Conservation (phyloP, 2,113 vertebrate genomes). For the Dicaeum eximium region DNA sequence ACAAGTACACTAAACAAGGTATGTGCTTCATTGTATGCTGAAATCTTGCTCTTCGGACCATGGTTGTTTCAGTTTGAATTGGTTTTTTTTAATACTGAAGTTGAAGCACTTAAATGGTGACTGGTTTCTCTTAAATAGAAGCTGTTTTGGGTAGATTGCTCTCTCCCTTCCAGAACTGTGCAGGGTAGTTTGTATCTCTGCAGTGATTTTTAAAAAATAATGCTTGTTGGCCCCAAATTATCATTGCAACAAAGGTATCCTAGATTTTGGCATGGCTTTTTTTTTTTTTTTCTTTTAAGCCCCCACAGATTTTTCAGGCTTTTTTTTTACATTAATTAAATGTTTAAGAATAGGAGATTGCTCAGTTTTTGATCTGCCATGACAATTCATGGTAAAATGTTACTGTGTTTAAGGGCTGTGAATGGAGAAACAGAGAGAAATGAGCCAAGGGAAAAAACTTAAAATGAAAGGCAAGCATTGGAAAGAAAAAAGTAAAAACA, state of each 20-base stretch:
- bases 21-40: not conserved
- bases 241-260: not conserved
- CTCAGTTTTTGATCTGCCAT: not conserved
- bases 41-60: not conserved
- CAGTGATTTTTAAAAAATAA: not conserved
- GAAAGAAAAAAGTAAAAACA: not conserved
- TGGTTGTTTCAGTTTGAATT: not conserved
- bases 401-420: not conserved
- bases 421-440: not conserved
- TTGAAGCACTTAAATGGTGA: not conserved
- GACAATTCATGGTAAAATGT: not conserved
- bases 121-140: not conserved
- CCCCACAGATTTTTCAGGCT: not conserved
- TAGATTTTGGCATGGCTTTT: not conserved
- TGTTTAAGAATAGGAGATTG: not conserved
- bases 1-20: not conserved
- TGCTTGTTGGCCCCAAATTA: not conserved
- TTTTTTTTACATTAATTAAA: not conserved
- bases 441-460: not conserved
- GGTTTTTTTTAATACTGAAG: not conserved
- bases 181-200: not conserved
- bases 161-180: not conserved
- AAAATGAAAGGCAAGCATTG: not conserved
- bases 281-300: no score
- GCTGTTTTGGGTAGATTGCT: not conserved